phyloP scores from a whole-genome alignment of 2,888 invertebrate genomes.

The Atrina japonica region DNA sequence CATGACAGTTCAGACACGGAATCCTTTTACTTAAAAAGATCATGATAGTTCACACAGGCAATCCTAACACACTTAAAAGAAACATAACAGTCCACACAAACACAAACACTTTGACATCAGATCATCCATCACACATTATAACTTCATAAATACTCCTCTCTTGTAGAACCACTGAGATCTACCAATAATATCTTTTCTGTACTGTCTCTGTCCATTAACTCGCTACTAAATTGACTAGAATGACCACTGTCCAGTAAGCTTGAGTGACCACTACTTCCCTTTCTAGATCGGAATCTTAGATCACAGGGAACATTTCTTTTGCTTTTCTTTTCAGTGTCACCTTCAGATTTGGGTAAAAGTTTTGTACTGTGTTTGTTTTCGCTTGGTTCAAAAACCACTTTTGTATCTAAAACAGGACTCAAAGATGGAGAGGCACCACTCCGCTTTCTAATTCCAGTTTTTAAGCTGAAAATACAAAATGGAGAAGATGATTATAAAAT shows the following conservation, averaged over 20 bases:
- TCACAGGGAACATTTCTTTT: slow-evolving; percentile 37
- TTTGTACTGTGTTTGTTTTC: slow-evolving; percentile 54
- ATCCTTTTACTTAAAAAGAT: too few relatives aligned
- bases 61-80: too few relatives aligned
- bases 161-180: slow-evolving; percentile 4
- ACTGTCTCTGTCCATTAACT: slow-evolving; percentile 9
- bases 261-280: slow-evolving; percentile 63
- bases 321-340: neutral
- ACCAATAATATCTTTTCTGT: slow-evolving; percentile 15
- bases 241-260: slow-evolving; percentile 63
- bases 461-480: slow-evolving; percentile 19
- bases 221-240: slow-evolving; percentile 63
- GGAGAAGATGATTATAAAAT: neutral
- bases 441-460: slow-evolving; percentile 21
- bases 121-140: too few relatives aligned
- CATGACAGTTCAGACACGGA: too few relatives aligned
- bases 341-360: slow-evolving; percentile 10
- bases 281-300: slow-evolving; percentile 54
- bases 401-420: slow-evolving; percentile 52
- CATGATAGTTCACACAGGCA: too few relatives aligned
- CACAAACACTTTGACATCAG: too few relatives aligned
- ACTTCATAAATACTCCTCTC: too few relatives aligned
- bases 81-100: too few relatives aligned
- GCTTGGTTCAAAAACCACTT: slow-evolving; percentile 56
- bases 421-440: slow-evolving; percentile 3